Base-by-base conservation (phyloP, 1,140 invertebrate species). In the Delia radicum region DNA sequence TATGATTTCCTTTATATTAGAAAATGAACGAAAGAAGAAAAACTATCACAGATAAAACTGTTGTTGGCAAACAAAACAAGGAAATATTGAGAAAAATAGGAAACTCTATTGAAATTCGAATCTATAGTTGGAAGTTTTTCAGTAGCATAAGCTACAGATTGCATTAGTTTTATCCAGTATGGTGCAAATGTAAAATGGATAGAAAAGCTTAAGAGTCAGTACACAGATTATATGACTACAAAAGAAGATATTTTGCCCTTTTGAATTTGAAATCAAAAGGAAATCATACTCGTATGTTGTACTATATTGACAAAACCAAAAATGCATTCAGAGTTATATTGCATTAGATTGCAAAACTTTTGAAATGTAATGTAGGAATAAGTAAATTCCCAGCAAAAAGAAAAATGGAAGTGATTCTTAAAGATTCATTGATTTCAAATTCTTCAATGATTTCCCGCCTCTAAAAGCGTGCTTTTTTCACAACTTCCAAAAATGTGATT, bases 161-260 rank as follows among this genome's bases (percentile, higher is more conserved):
- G n/a, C 48, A 21, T 21, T 55, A n/a, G n/a, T 55, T 55, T 18
- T 55, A 1, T 55, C 1, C 48, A 24, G 5, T 15, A 6, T 24
- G 18, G 18, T 24, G n/a, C 3, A 21, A 24, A 21, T 21, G 1
- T 21, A 7, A 8, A 21, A 15, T 10, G 0, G n/a, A 24, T 55
- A 15, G 3, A 42, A 42, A 55, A 21, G 48, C n/a, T 21, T 21
- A 18, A 55, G 5, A 10, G 33, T n/a, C 33, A 37, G 8, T 37
- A 12, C 31, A 33, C n/a, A n/a, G n/a, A 6, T 33, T 12, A 33
- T 55, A 18, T 55, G 15, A 7, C 6, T 10, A 55, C n/a, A 82
- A 82, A 55, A 55, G 48, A 55, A 21, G 48, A 21, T 55, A 21
- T 55, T 55, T 55, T 24, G n/a, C 48, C 24, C 8, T 55, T 21